Conservation (phyloP, 2,113 vertebrate species). For the Elgaria multicarinata region DNA sequence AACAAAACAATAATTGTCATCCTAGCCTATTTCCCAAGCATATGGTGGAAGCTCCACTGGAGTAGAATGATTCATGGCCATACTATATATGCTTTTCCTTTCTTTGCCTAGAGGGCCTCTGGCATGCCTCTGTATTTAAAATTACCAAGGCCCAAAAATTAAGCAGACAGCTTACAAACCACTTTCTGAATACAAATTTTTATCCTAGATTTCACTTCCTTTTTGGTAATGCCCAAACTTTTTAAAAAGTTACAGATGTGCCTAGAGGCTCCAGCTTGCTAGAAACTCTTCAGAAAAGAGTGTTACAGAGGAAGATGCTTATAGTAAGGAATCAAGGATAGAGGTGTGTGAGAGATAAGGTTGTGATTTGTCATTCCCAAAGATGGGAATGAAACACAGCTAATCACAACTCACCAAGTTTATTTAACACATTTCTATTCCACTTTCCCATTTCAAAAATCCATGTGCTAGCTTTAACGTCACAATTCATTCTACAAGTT, state of each 20-base stretch:
- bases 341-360: neutral
- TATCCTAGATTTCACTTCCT: neutral
- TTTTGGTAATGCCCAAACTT: neutral
- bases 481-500: neutral
- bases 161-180: neutral
- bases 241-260: neutral
- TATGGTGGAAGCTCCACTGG: neutral
- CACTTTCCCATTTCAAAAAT: neutral
- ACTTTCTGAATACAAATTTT: neutral
- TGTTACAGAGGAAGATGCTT: neutral
- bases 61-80: neutral
- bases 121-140: constrained; percentile 2
- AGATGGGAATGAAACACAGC: neutral
- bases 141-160: neutral
- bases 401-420: neutral
- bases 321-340: neutral
- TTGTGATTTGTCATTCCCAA: neutral
- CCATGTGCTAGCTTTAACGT: neutral
- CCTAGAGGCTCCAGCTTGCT: neutral
- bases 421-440: neutral
- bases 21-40: neutral
- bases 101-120: neutral
- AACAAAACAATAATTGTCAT: neutral
- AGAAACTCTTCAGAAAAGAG: neutral
- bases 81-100: no score